Evolutionary conservation across 2,113 vertebrate genomes (phyloP), one percentile per base, ranked within the genome.

Genomic region (Dicaeum eximium): DNA sequence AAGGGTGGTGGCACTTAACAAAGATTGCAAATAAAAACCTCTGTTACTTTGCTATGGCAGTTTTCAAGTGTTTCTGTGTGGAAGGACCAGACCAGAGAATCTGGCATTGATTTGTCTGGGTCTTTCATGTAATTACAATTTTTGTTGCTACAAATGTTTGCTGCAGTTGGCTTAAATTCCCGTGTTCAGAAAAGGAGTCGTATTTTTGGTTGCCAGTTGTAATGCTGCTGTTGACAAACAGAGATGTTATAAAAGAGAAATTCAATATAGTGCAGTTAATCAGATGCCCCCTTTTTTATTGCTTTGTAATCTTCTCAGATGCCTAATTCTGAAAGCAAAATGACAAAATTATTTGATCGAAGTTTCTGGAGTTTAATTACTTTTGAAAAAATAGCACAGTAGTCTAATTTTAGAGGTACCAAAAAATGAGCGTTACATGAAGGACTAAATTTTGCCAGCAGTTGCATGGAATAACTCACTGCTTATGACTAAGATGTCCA

Each of bases 231-330:
- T 90, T 83, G 64, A 96, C 81, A 95, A 92, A 91, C 47, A 86
- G 78, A 97, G 86, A 77, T 64, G 91, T 97, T 92, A 80, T 73
- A 78, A 38, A 95, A 77, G 82, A 93, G 56, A 95, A 93, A 80
- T 82, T 69, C 73, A 92, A 50, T 97, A 65, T 65, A 93, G 38
- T 72, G 61, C 61, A 56, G 78, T 91, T 93, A 92, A 85, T 95
- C 86, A 95, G 73, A 91, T 87, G 80, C 65, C n/a, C 86, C 28
- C 60, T 72, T 93, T 66, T 90, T 95, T 64, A 89, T 77, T 95
- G 70, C 87, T 86, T 94, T 87, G 73, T 91, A 88, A 90, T 66
- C 50, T 91, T 54, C 62, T 94, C 71, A 53, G 45, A 88, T 91
- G 69, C 79, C 94, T 92, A 81, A 70, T 97, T 92, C 90, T 84